phyloP scores from a whole-genome alignment of 92 coral and sea anemone species.

The Zoanthus sociatus region DNA sequence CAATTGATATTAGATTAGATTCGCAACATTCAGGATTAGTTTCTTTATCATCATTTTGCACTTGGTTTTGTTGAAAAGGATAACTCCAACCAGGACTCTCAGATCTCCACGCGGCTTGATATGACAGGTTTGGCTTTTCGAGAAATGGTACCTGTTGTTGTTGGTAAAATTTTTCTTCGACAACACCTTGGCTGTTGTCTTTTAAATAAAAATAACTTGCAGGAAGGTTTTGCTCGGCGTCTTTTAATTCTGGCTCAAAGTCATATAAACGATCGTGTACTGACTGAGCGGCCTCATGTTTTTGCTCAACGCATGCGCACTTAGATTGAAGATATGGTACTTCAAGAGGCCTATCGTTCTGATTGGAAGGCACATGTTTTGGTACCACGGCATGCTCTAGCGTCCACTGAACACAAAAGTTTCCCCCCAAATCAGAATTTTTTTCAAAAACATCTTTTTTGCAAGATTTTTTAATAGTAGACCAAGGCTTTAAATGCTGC shows the following conservation, averaged over 20 bases:
- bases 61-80: neutral
- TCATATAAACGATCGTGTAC: neutral
- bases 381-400: neutral
- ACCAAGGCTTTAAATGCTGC: neutral
- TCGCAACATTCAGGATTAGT: neutral
- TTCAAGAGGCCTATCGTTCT: neutral
- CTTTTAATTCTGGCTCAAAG: neutral
- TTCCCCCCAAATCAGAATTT: neutral
- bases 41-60: neutral
- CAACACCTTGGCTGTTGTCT: neutral
- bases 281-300: neutral
- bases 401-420: neutral
- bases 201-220: neutral
- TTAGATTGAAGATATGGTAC: neutral
- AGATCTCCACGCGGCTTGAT: constrained; percentile 6
- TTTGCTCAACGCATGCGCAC: neutral
- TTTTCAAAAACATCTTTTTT: neutral
- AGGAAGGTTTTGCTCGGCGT: neutral
- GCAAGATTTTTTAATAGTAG: neutral
- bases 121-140: neutral
- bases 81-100: neutral
- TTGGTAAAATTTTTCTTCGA: neutral
- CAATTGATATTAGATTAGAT: neutral
- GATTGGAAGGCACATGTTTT: constrained; percentile 1
- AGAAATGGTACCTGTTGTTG: neutral